phyloP scores from a whole-genome alignment of 2,113 vertebrate genomes.

The Petrocephalus zakoni region DNA sequence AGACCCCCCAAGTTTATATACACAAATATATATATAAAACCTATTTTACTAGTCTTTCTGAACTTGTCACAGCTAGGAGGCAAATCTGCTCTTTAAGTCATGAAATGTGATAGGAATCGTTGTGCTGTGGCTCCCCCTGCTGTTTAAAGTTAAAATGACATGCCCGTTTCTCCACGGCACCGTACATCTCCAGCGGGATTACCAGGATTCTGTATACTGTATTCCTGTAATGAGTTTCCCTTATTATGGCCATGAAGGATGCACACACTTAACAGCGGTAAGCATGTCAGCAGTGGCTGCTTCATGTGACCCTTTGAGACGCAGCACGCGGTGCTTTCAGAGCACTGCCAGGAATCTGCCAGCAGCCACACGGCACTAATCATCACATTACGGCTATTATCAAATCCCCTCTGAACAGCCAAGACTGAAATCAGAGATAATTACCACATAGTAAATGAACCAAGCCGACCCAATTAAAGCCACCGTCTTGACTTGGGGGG shows the following conservation, averaged over 20 bases:
- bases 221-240: background rate
- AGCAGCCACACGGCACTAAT: background rate
- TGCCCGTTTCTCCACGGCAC: background rate
- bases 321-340: background rate
- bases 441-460: constrained; percentile 5
- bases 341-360: background rate
- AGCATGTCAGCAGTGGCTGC: background rate
- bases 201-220: background rate
- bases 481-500: background rate
- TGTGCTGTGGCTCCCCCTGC: constrained; percentile 17
- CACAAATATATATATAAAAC: background rate
- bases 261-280: background rate
- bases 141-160: background rate
- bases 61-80: background rate
- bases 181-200: no score
- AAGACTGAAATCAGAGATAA: background rate
- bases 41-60: background rate
- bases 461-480: background rate
- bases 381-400: background rate
- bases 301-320: background rate
- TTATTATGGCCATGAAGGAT: background rate
- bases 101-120: no score
- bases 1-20: background rate
- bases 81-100: background rate
- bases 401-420: background rate